Percentiles rank a stretch among this genome's conserved stretches.
Evolutionary conservation across 2,113 vertebrate species (phyloP).

Genomic region (Butorides virescens): DNA sequence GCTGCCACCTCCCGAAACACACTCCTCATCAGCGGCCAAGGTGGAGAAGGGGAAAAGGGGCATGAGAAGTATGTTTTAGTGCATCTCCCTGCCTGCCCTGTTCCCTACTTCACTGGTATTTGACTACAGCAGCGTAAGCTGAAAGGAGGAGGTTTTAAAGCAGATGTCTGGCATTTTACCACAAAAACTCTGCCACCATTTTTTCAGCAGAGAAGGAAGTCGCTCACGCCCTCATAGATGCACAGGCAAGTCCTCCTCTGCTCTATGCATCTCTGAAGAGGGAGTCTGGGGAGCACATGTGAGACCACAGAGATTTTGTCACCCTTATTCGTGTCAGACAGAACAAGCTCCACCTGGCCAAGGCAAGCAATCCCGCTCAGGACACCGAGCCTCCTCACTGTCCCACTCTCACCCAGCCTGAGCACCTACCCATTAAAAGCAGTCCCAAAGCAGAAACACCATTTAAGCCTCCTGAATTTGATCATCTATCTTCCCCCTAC

Average conservation of each 20-base stretch:
- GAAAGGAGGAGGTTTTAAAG: background rate
- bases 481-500: background rate
- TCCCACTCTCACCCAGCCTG: background rate
- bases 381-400: background rate
- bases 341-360: background rate
- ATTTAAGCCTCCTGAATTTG: background rate
- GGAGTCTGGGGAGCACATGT: background rate
- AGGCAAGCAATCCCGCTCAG: background rate
- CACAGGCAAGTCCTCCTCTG: background rate
- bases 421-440: background rate
- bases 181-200: background rate
- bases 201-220: background rate
- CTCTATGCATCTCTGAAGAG: rapidly evolving
- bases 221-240: background rate
- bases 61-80: background rate
- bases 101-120: background rate
- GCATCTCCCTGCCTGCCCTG: no score
- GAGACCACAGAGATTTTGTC: background rate
- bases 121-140: background rate
- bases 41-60: background rate
- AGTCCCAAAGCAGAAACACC: background rate
- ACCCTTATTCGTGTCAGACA: background rate
- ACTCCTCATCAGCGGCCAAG: background rate
- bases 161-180: background rate
- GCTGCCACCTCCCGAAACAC: background rate